Evolutionary conservation across 1,140 invertebrate species (phyloP).

Genomic region (Ruditapes philippinarum): DNA sequence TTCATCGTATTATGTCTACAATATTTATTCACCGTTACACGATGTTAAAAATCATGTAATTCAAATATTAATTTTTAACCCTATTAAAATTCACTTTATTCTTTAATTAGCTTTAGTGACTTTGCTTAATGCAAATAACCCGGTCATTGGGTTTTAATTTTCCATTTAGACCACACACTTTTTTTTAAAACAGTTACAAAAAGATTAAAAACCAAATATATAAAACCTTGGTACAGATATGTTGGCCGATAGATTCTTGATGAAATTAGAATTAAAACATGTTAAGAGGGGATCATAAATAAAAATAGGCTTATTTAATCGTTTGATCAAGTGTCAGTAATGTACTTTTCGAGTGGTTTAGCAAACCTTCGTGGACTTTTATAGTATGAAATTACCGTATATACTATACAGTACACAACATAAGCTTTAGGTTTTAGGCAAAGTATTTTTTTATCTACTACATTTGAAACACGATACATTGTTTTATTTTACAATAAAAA

Average conservation of each 20-base stretch:
- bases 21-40: too few species aligned
- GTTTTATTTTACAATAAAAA: too few species aligned
- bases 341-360: not conserved
- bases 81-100: not conserved
- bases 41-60: not conserved
- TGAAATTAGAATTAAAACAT: not conserved
- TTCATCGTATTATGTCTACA: too few species aligned
- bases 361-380: not conserved
- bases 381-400: not conserved
- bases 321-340: conserved; percentile 1
- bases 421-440: too few species aligned
- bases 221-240: not conserved
- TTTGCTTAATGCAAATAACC: not conserved
- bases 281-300: not conserved
- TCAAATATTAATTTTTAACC: not conserved
- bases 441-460: too few species aligned
- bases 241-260: not conserved
- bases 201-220: not conserved
- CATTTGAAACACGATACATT: too few species aligned
- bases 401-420: too few species aligned
- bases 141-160: not conserved
- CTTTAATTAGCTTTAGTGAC: not conserved
- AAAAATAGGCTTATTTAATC: not conserved
- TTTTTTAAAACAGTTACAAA: not conserved
- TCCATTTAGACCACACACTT: too few species aligned